phyloP scores from a whole-genome alignment of 2,888 invertebrate species.

The Chromoteleia sp. region DNA sequence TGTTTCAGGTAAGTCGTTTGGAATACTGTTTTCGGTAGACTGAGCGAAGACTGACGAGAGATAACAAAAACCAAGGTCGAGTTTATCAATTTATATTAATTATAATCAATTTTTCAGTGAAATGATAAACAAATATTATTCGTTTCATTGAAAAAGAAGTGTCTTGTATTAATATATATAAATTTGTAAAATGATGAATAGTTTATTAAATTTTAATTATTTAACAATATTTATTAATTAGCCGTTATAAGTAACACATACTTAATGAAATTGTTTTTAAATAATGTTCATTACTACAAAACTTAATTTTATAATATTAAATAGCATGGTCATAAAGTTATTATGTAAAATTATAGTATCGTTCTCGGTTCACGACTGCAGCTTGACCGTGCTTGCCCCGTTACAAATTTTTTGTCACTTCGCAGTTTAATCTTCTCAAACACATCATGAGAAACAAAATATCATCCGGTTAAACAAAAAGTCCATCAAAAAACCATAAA shows the following conservation, averaged over 20 bases:
- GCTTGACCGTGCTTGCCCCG: not conserved
- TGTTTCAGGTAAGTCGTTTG: slow-evolving; percentile 66
- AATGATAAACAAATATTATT: too few species aligned
- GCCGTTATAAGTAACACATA: too few species aligned
- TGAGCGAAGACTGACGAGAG: not conserved
- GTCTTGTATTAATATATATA: too few species aligned
- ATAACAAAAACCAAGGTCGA: too few species aligned
- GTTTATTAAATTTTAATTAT: too few species aligned
- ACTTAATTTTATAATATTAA: not conserved
- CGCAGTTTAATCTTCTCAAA: slow-evolving; percentile 17
- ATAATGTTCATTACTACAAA: too few species aligned
- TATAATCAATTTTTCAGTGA: too few species aligned
- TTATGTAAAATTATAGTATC: slow-evolving; percentile 2
- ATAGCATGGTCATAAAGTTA: not conserved
- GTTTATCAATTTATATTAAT: too few species aligned
- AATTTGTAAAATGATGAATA: too few species aligned
- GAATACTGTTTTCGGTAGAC: slow-evolving; percentile 24
- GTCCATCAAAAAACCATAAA: slow-evolving; percentile 55
- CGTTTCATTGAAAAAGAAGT: too few species aligned
- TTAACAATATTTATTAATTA: too few species aligned
- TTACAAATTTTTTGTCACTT: slow-evolving; percentile 25
- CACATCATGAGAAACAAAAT: slow-evolving; percentile 40
- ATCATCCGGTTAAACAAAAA: slow-evolving; percentile 40
- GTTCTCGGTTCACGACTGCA: not conserved
- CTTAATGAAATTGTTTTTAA: too few species aligned